Conservation (phyloP, 2,797 vertebrate genomes). For the Florisuga fusca region DNA sequence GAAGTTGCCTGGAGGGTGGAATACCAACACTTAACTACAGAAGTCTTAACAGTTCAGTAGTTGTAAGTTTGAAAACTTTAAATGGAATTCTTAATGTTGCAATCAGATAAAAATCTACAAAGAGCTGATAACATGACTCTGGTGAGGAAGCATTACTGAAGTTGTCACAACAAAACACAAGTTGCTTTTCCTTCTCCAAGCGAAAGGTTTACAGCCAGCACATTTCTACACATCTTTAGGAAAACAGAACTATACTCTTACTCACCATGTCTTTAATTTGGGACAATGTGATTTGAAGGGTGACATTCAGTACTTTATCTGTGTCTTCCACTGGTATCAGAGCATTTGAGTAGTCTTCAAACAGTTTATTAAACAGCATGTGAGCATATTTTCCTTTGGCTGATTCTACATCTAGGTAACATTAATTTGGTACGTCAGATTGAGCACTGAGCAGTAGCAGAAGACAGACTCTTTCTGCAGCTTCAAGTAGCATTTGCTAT, state of each 20-base stretch:
- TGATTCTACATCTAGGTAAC: conserved; percentile 79
- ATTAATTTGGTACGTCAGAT: background rate
- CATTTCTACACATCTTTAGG: background rate
- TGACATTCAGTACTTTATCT: conserved; percentile 93
- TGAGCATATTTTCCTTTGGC: conserved; percentile 94
- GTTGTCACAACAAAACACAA: background rate
- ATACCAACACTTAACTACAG: background rate
- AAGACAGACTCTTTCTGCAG: background rate
- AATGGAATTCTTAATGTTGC: background rate
- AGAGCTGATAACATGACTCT: background rate
- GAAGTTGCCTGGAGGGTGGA: background rate
- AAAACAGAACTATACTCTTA: background rate
- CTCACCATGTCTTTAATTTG: conserved; percentile 99
- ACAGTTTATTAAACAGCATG: conserved; percentile 90
- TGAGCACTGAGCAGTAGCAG: background rate
- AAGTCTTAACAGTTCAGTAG: background rate
- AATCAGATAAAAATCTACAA: background rate
- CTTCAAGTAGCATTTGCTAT: background rate
- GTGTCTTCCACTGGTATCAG: conserved; percentile 96
- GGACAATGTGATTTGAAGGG: conserved; percentile 94
- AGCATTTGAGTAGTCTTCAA: conserved; percentile 92
- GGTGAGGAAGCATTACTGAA: background rate
- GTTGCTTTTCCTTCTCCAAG: background rate
- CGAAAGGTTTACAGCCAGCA: background rate
- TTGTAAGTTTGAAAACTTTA: background rate